Evolutionary conservation across 1,140 invertebrate species (phyloP).

Genomic region (Conus betulinus): DNA sequence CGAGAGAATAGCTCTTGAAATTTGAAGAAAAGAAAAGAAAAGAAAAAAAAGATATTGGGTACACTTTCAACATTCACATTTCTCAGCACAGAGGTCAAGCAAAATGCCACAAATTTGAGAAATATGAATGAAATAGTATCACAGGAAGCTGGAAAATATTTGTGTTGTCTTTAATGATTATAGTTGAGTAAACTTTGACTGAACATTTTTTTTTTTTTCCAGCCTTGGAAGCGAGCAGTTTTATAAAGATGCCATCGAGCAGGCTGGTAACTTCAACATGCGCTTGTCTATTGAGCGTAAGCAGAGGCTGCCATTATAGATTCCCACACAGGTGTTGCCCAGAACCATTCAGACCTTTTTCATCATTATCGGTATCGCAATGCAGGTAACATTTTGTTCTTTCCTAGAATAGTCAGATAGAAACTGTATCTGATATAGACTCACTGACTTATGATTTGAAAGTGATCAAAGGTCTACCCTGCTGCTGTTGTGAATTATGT

Average conservation of each 20-base stretch:
- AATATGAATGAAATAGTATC: no score
- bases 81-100: background rate
- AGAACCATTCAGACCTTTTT: slow-evolving; percentile 94
- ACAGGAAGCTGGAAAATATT: background rate
- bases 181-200: background rate
- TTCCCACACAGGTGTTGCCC: slow-evolving; percentile 95
- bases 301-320: slow-evolving; percentile 94
- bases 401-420: no score
- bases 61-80: background rate
- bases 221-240: slow-evolving; percentile 67
- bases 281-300: slow-evolving; percentile 93
- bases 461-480: no score
- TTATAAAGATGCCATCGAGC: slow-evolving; percentile 96
- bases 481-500: no score
- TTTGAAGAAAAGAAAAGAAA: background rate
- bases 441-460: no score
- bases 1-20: background rate
- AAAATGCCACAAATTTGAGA: no score
- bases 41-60: background rate
- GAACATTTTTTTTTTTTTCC: slow-evolving; percentile 46
- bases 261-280: slow-evolving; percentile 94
- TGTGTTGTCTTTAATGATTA: background rate
- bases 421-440: no score
- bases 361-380: slow-evolving; percentile 88
- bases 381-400: slow-evolving; percentile 80